Conservation (phyloP, 1,140 invertebrate species). For the Phortica variegata region DNA sequence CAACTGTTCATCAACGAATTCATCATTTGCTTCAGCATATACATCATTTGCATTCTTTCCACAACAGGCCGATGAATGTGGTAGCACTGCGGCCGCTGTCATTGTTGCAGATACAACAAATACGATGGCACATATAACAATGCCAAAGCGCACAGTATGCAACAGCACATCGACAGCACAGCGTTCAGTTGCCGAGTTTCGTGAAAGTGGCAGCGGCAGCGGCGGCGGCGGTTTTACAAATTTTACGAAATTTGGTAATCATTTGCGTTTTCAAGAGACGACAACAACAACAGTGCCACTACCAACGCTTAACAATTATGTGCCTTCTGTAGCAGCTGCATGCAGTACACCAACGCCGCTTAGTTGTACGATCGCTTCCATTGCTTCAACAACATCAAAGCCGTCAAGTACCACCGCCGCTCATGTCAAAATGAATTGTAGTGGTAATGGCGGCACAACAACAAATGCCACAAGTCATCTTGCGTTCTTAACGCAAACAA, state of each 20-base stretch:
- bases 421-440: slow-evolving; percentile 35
- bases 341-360: background rate
- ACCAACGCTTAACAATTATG: background rate
- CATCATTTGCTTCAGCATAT: slow-evolving; percentile 40
- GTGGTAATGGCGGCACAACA: slow-evolving; percentile 5
- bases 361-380: slow-evolving; percentile 8
- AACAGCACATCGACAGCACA: slow-evolving; percentile 13
- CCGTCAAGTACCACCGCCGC: slow-evolving; percentile 28
- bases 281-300: background rate
- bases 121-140: too few relatives aligned
- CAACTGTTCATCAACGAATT: slow-evolving; percentile 22
- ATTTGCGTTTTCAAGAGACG: background rate
- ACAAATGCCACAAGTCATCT: slow-evolving; percentile 5
- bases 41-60: slow-evolving; percentile 27
- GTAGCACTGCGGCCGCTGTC: background rate
- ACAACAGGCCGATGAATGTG: background rate
- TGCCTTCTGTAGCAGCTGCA: background rate
- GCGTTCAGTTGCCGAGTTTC: background rate
- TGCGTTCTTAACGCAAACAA: background rate
- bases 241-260: too few relatives aligned
- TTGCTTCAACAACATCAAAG: slow-evolving; percentile 20
- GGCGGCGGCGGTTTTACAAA: too few relatives aligned
- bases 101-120: too few relatives aligned
- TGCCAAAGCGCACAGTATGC: too few relatives aligned
- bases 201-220: too few relatives aligned